Conservation (phyloP, 2,113 vertebrate species). For the Himantopus leucocephalus region DNA sequence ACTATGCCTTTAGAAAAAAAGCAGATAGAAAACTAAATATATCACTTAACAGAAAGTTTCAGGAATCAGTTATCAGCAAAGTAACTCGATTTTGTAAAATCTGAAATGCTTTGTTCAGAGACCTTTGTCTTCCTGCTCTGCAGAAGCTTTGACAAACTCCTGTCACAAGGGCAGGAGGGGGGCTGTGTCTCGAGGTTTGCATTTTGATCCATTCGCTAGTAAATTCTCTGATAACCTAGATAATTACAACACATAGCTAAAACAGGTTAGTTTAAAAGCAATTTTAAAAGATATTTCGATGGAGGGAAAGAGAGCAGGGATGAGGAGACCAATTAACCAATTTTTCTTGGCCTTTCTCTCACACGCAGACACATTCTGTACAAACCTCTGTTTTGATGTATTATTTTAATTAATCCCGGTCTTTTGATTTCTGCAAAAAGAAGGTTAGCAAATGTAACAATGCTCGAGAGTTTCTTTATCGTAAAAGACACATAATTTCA, state of each 20-base stretch:
- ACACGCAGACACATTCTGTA: slow-evolving; percentile 71
- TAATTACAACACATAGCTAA: slow-evolving; percentile 48
- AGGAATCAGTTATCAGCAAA: neutral
- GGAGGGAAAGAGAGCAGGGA: slow-evolving; percentile 63
- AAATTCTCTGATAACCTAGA: neutral
- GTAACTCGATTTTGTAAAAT: neutral
- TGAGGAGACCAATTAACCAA: slow-evolving; percentile 83
- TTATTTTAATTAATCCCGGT: slow-evolving; percentile 88
- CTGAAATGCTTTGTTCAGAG: neutral
- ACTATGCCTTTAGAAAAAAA: neutral
- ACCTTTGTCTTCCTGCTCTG: neutral
- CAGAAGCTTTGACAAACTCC: neutral
- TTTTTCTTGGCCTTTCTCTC: slow-evolving; percentile 82
- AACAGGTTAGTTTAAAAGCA: slow-evolving; percentile 56
- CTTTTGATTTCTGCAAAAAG: slow-evolving; percentile 83
- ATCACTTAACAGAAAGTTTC: neutral
- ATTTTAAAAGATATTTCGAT: slow-evolving; percentile 66
- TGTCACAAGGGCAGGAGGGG: neutral
- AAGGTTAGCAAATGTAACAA: slow-evolving; percentile 85
- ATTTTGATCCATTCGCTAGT: neutral
- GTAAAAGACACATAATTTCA: slow-evolving; percentile 88
- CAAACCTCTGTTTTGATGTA: slow-evolving; percentile 81
- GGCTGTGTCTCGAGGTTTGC: neutral
- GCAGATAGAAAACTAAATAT: neutral
- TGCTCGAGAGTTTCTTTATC: slow-evolving; percentile 84